These are phyloP conservation scores for Lacerta bilineata DNA, from an alignment of 2,797 vertebrate genomes.

Conservation along the genomic window DNA sequence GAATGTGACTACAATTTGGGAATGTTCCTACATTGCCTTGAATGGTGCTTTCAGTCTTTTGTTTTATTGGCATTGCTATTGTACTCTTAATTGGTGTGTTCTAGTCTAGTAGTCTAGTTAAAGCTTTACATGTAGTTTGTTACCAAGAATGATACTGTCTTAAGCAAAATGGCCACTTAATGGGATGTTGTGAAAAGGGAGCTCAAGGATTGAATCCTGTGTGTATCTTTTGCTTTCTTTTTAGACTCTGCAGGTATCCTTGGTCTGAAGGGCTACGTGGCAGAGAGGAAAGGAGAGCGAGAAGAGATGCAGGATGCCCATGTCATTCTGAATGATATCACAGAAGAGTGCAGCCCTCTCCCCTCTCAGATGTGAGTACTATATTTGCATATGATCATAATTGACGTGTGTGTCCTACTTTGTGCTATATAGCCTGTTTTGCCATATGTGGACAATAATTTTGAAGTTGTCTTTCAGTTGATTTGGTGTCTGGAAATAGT, in stretches of 20 bases:
- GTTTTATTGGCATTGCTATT: neutral
- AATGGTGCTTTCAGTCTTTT: fast-evolving
- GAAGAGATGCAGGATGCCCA: slow-evolving; percentile 98
- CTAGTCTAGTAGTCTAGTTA: neutral
- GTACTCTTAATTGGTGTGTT: neutral
- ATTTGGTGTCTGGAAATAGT: neutral
- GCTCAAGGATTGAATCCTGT: slow-evolving; percentile 48
- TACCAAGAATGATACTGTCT: neutral
- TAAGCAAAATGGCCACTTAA: neutral
- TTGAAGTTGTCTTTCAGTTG: neutral
- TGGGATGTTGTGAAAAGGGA: slow-evolving; percentile 34
- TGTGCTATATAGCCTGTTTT: neutral
- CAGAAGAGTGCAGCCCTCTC: slow-evolving; percentile 75
- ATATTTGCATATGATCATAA: neutral
- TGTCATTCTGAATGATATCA: slow-evolving; percentile 89
- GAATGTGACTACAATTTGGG: neutral
- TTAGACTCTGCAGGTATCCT: slow-evolving; percentile 80
- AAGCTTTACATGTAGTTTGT: neutral
- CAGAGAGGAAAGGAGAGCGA: slow-evolving; percentile 91
- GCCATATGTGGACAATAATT: neutral
- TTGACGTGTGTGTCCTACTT: neutral
- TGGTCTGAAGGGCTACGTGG: slow-evolving; percentile 87
- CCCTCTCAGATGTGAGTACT: slow-evolving; percentile 87
- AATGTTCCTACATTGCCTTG: neutral
- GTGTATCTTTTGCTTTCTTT: slow-evolving; percentile 50